phyloP scores from a whole-genome alignment of 2,113 vertebrate genomes.

The Telmatochromis sp. region DNA sequence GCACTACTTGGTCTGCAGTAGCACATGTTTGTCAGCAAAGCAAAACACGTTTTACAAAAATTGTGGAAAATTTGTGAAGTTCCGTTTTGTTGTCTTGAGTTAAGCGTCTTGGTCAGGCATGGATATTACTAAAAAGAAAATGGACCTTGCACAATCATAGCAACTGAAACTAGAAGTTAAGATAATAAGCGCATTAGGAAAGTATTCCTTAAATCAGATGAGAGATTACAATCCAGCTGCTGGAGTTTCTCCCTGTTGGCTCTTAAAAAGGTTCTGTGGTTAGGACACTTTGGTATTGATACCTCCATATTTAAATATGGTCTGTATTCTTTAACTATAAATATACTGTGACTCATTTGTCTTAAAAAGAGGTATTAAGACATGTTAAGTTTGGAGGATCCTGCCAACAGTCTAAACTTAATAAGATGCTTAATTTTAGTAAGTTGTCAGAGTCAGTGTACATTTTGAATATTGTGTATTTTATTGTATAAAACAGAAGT shows the following conservation, averaged over 20 bases:
- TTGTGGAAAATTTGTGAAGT: neutral
- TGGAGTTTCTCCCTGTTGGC: neutral
- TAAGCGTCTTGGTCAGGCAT: neutral
- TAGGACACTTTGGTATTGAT: neutral
- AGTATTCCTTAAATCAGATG: neutral
- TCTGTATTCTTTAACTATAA: neutral
- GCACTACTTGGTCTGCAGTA: neutral
- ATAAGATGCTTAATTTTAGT: neutral
- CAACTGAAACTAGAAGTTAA: neutral
- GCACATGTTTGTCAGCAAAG: neutral
- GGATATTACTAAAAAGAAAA: neutral
- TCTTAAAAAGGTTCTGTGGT: neutral
- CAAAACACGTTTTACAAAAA: neutral
- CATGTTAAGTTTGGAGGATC: neutral
- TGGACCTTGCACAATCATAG: neutral
- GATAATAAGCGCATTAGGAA: neutral
- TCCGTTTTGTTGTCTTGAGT: neutral
- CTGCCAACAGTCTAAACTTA: neutral
- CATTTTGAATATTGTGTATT: neutral
- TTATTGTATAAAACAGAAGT: neutral
- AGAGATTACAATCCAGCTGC: neutral
- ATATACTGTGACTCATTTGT: neutral
- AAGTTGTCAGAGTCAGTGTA: neutral
- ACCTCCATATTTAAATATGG: neutral
- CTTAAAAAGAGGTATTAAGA: neutral